Conservation (phyloP, 2,113 vertebrate species). For the Lycaon pictus region DNA sequence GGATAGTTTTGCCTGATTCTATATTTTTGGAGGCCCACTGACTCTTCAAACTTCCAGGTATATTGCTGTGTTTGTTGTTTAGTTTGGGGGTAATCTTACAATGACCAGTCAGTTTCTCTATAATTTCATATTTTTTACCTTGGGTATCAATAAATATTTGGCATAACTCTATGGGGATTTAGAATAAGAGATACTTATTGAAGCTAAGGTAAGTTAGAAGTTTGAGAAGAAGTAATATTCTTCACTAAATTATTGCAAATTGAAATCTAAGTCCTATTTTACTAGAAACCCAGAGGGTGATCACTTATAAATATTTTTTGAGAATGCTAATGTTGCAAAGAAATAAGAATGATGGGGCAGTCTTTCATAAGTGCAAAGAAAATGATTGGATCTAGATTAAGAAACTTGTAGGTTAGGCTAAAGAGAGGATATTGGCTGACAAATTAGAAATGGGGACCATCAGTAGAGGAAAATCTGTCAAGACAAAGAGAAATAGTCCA, state of each 20-base stretch:
- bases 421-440: neutral
- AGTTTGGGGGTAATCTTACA: neutral
- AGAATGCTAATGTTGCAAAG: conserved; percentile 46
- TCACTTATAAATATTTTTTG: neutral
- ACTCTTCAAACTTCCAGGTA: neutral
- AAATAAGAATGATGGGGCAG: conserved; percentile 29
- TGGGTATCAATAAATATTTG: neutral
- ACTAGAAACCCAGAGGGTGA: neutral
- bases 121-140: conserved; percentile 18
- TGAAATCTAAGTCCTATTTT: conserved; percentile 53
- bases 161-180: conserved; percentile 15
- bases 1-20: neutral
- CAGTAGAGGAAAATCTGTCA: conserved; percentile 33
- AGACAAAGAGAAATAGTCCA: conserved; percentile 14
- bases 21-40: neutral
- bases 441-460: conserved; percentile 44
- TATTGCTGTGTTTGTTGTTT: neutral
- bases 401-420: neutral
- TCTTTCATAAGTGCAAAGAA: conserved; percentile 27
- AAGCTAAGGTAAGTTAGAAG: conserved; percentile 52
- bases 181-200: neutral
- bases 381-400: conserved; percentile 1
- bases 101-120: neutral
- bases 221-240: conserved; percentile 24
- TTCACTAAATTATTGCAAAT: conserved; percentile 32